Conservation (phyloP, 2,797 vertebrate species). For the Sebastes umbrosus region DNA sequence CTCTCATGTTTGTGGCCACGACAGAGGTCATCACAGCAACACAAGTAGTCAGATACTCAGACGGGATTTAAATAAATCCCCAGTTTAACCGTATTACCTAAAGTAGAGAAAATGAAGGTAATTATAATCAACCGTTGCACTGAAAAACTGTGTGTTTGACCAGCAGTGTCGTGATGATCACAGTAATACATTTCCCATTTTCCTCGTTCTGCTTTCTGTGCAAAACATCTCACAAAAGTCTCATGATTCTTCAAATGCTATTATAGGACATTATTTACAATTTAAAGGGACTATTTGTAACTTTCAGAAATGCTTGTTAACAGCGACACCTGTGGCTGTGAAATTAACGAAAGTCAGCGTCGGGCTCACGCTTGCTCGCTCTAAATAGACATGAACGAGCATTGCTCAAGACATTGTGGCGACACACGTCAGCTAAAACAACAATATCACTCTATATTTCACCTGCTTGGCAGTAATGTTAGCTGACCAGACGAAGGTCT, state of each 20-base stretch:
- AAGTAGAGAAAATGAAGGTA: slow-evolving; percentile 20
- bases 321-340: no score
- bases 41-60: not conserved
- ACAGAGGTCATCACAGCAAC: not conserved
- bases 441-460: no score
- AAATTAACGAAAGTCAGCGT: no score
- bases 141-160: not conserved
- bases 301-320: no score
- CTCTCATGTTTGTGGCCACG: not conserved
- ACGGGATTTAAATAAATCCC: slow-evolving; percentile 21
- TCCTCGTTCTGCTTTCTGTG: no score
- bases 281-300: not conserved
- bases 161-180: not conserved
- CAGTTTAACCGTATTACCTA: slow-evolving; percentile 13
- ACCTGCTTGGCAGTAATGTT: no score
- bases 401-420: rapidly evolving
- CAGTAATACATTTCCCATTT: not conserved
- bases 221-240: not conserved
- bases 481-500: no score
- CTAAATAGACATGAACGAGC: no score
- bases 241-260: no score
- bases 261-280: rapidly evolving
- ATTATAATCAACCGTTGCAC: slow-evolving; percentile 1
- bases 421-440: no score
- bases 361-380: no score